A percentile compares a stretch with the other conserved stretches of the same genome.
These are phyloP conservation scores for Apodemus agrarius DNA, from an alignment of 2,797 vertebrate species.

Conservation along the genomic window DNA sequence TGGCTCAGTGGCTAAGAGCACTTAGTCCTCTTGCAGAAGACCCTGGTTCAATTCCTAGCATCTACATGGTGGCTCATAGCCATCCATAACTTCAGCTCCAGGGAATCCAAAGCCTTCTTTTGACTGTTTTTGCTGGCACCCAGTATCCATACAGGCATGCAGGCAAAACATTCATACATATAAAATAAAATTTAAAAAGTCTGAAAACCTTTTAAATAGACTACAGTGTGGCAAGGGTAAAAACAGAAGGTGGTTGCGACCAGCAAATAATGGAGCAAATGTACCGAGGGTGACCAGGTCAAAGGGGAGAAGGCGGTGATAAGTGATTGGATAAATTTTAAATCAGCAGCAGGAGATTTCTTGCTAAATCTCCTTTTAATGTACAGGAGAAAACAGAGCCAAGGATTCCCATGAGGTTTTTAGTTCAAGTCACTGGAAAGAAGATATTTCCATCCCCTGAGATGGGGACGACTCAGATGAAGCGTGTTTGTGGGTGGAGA, in stretches of 20 bases:
- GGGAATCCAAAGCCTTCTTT: background rate
- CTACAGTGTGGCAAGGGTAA: background rate
- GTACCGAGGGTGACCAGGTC: background rate
- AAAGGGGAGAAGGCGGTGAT: background rate
- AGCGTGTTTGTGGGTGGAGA: background rate
- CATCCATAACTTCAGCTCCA: background rate
- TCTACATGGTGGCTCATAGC: background rate
- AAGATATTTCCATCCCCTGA: background rate
- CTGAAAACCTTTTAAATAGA: background rate
- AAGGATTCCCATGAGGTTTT: background rate
- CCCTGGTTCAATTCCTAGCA: background rate
- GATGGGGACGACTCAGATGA: background rate
- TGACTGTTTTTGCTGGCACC: background rate
- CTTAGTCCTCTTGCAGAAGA: background rate
- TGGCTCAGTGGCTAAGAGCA: background rate
- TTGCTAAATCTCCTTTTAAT: background rate
- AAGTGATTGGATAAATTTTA: background rate
- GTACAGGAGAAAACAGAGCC: background rate
- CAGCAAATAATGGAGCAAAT: background rate
- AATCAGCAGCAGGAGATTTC: constrained; percentile 19
- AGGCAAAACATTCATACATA: background rate
- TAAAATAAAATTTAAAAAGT: background rate
- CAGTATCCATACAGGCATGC: background rate
- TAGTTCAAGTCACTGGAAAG: background rate
- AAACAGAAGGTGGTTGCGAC: background rate